Evolutionary conservation across 2,113 vertebrate genomes (phyloP).

Genomic region (Oncorhynchus keta): DNA sequence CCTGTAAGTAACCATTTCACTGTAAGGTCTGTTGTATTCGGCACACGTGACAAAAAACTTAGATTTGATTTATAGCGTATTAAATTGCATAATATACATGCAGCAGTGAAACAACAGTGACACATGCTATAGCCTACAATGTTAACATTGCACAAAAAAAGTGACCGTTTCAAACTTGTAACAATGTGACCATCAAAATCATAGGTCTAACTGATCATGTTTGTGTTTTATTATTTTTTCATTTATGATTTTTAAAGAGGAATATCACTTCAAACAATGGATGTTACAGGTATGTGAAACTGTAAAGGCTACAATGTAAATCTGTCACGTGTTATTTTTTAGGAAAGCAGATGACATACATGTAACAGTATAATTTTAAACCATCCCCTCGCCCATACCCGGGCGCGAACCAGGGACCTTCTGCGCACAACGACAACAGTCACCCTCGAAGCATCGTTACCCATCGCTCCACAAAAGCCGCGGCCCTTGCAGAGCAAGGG

Average conservation of each 20-base stretch:
- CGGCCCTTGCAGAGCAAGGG: too few species aligned
- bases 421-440: too few species aligned
- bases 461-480: too few species aligned
- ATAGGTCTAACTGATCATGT: neutral
- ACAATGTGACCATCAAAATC: neutral
- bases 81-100: neutral
- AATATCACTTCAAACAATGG: slow-evolving; percentile 77
- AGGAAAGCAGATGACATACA: neutral
- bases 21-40: too few species aligned
- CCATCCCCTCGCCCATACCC: too few species aligned
- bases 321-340: neutral
- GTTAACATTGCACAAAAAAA: neutral
- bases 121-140: neutral
- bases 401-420: too few species aligned
- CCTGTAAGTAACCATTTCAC: too few species aligned
- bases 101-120: neutral
- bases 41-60: too few species aligned
- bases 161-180: neutral
- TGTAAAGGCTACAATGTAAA: neutral
- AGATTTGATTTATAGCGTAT: neutral
- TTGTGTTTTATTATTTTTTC: neutral
- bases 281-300: slow-evolving; percentile 70
- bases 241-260: slow-evolving; percentile 63
- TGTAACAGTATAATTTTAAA: too few species aligned
- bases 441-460: too few species aligned